These are phyloP conservation scores for Chamaetylas fuelleborni DNA, from an alignment of 2,113 vertebrate species.

Conservation along the genomic window DNA sequence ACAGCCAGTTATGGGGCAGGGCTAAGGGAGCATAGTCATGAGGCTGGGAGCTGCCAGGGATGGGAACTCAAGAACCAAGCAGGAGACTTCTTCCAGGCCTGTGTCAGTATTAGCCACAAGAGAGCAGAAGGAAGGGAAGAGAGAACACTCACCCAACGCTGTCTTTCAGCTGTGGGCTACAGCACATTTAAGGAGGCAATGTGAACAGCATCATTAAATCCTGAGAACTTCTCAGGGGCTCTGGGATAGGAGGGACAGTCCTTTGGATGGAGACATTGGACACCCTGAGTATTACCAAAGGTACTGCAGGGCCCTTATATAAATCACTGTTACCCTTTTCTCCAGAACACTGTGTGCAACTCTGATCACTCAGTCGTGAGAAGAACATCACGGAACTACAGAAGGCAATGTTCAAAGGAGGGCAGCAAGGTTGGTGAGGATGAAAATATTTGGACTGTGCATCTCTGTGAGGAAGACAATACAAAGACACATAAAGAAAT, in stretches of 20 bases:
- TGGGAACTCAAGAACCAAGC: not conserved
- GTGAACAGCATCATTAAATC: not conserved
- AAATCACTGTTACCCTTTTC: not conserved
- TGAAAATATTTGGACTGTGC: not conserved
- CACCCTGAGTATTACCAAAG: not conserved
- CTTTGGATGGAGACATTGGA: not conserved
- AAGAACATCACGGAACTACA: not conserved
- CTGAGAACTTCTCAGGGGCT: not conserved
- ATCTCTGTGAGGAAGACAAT: not conserved
- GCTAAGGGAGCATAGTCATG: not conserved
- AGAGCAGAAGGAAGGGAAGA: not conserved
- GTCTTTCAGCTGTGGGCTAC: not conserved
- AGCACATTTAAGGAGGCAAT: not conserved
- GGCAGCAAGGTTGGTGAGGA: not conserved
- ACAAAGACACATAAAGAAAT: not conserved
- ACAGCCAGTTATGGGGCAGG: not conserved
- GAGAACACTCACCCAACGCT: not conserved
- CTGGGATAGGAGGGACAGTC: not conserved
- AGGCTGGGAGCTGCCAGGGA: not conserved
- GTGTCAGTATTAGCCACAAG: not conserved
- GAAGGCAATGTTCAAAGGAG: not conserved
- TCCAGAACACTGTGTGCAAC: not conserved
- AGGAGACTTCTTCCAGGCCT: not conserved
- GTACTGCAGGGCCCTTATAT: not conserved
- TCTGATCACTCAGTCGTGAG: not conserved